These are phyloP conservation scores for Ochlodes sylvanus DNA, from an alignment of 2,888 invertebrate genomes.

Conservation along the genomic window DNA sequence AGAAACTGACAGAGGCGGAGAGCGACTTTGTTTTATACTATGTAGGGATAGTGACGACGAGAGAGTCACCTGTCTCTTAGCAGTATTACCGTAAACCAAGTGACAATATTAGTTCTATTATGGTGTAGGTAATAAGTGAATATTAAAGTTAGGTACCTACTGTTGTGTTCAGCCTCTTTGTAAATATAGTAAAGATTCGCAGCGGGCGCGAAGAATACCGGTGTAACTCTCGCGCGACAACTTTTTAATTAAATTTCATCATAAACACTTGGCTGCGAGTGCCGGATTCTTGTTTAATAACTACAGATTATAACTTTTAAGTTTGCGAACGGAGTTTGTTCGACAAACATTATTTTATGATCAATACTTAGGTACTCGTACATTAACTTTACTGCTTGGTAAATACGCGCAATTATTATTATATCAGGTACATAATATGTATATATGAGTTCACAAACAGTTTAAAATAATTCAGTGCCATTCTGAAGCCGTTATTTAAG, in stretches of 20 bases:
- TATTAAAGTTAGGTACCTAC: constrained; percentile 19
- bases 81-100: too few species aligned
- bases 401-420: too few species aligned
- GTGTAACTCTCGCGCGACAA: constrained; percentile 13
- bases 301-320: constrained; percentile 24
- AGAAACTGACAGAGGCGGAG: too few species aligned
- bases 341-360: constrained; percentile 10
- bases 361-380: neutral
- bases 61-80: too few species aligned
- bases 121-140: neutral
- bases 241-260: constrained; percentile 37
- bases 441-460: too few species aligned
- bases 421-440: too few species aligned
- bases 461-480: too few species aligned
- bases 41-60: too few species aligned
- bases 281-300: constrained; percentile 14
- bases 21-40: too few species aligned
- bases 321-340: constrained; percentile 1
- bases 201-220: neutral
- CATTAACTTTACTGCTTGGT: too few species aligned
- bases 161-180: neutral
- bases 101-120: too few species aligned
- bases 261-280: constrained; percentile 24
- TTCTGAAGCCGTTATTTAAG: too few species aligned
- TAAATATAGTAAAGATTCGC: constrained; percentile 20